Base-by-base conservation (phyloP, 2,113 vertebrate species). In the Anguilla japonica region DNA sequence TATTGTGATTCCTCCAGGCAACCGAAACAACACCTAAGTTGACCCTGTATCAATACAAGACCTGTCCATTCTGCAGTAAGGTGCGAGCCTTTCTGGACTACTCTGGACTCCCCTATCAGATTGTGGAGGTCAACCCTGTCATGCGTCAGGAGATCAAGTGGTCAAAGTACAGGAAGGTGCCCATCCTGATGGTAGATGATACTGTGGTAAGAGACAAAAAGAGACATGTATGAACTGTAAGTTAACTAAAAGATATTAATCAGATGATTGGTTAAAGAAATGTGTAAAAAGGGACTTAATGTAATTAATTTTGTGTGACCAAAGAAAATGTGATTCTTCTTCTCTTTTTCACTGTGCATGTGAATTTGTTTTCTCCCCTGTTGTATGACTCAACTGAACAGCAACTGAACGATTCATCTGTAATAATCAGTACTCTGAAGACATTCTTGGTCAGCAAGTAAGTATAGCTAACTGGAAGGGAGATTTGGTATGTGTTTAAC, bases 1-100 rank as follows among this genome's bases (percentile, higher is more conserved):
- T 34, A 13, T n/a, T 75, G 26, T 75, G 71, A 34, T 75, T 20
- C 75, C 41, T 90, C 13, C 90, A 95, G 94, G 89, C 7, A 6
- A 41, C 88, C 3, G 87, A 5, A 1, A 63, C 91, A 9, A 92
- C 14, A 5, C 91, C 95, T 78, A 94, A 96, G 87, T 92, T 99
- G 90, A 98, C 95, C 0, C 94, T 99, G 84, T 99, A 99, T 94
- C 98, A 99, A 94, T 99, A 99, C 88, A 98, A 99, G 92, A 99
- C 98, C 0, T 99, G 98, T 84, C 98, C 98, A 0, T 99, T 99
- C 96, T 99, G 98, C 96, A 99, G 98, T 92, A 99, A 99, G 87
- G 98, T 99, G 75, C 95, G 98, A 0, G 96, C 97, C 22, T 99
- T 99, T 91, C 94, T 99, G 16, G 98, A 99, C 93, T 99, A 97